These are phyloP conservation scores for Acanthosepion esculentum DNA, from an alignment of 2,888 invertebrate species.

Conservation along the genomic window DNA sequence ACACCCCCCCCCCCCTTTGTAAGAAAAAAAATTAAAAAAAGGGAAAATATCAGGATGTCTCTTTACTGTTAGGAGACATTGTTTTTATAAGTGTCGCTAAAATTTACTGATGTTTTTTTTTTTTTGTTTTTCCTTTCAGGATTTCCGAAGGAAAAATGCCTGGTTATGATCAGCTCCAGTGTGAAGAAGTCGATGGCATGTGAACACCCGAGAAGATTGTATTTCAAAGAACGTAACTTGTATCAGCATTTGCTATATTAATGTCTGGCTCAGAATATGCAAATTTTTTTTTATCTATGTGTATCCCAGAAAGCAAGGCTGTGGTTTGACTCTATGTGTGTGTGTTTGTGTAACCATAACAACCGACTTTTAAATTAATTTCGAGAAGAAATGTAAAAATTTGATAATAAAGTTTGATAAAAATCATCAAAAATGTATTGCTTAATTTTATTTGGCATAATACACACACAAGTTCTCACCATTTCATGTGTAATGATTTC, in stretches of 20 bases:
- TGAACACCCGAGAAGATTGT: not conserved
- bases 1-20: too few relatives aligned
- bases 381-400: not conserved
- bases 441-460: too few relatives aligned
- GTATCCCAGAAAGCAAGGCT: not conserved
- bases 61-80: too few relatives aligned
- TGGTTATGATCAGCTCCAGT: not conserved
- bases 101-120: not conserved
- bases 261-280: not conserved
- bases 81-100: too few relatives aligned
- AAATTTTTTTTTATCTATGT: not conserved
- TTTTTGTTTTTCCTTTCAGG: not conserved
- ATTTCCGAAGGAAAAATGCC: slow-evolving; percentile 5
- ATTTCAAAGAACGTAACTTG: not conserved
- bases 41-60: too few relatives aligned
- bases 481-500: too few relatives aligned
- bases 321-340: not conserved
- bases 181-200: not conserved
- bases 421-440: too few relatives aligned
- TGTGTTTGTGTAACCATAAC: not conserved
- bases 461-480: too few relatives aligned
- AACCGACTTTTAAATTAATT: not conserved
- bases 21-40: too few relatives aligned
- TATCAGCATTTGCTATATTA: not conserved
- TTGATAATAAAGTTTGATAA: not conserved